Base-by-base conservation (phyloP, 2,888 invertebrate genomes). In the Agrochola litura region DNA sequence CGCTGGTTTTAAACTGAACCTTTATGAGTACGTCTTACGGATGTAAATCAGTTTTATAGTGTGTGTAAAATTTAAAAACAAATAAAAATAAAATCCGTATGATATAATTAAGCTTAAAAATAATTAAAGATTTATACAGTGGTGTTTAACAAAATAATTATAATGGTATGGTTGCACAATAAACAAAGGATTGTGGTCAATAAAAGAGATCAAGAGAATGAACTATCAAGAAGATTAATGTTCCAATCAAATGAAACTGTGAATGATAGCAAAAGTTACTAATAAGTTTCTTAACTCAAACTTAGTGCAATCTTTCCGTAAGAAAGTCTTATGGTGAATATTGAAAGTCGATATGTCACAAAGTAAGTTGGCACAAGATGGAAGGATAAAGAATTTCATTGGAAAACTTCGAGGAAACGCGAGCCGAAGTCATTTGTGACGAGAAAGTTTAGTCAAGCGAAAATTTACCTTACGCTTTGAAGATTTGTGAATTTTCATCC, bases 331-430 rank as follows among this genome's bases (percentile, higher is more conserved):
- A n/a, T 56, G 6, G 58, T 75, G 77, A 83, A 81, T 85, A 86
- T 85, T 76, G 72, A 85, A 83, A 79, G 71, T 72, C 61, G 46
- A 65, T 82, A 77, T 63, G 87, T 79, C 83, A 71, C 56, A 81
- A 70, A 78, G 49, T 82, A 77, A 70, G 60, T 74, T 81, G 67
- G 52, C 73, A 69, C 22, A 60, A 71, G 72, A 83, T 81, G 52
- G 64, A 66, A 69, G 78, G 65, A 85, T 72, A 85, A 83, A 85
- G 72, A 79, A 76, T 85, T 84, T 79, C 75, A 85, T 79, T 77
- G 60, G 77, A 83, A 77, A 83, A 80, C 76, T 86, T 78, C n/a
- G 68, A 70, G 61, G 56, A 84, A 84, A 77, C 37, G 52, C 64
- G 73, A 83, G 41, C 74, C 63, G n/a, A 78, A 84, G 74, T 80